phyloP scores from a whole-genome alignment of 2,888 invertebrate genomes.

The Thera britannica region DNA sequence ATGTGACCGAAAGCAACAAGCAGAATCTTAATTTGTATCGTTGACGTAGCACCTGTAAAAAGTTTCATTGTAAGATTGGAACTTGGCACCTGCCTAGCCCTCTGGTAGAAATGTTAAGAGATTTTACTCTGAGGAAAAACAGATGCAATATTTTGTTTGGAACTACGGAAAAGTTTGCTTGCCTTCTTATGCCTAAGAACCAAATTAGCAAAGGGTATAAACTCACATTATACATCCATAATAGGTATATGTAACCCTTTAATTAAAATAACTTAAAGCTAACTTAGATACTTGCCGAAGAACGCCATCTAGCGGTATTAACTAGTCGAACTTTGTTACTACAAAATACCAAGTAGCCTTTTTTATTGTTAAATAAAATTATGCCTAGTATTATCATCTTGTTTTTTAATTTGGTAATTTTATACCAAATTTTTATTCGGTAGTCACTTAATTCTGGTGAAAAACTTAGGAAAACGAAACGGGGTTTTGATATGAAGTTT shows the following conservation, averaged over 20 bases:
- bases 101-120: constrained; percentile 8
- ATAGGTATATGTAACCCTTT: no score
- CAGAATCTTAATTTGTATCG: constrained; percentile 57
- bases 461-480: no score
- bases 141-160: not conserved
- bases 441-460: no score
- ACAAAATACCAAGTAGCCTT: not conserved
- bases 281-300: not conserved
- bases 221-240: no score
- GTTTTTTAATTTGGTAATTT: not conserved
- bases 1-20: constrained; percentile 53
- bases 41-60: constrained; percentile 36
- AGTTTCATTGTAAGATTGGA: constrained; percentile 1
- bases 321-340: not conserved
- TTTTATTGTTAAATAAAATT: not conserved
- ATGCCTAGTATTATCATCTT: no score
- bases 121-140: not conserved
- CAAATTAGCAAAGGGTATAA: no score
- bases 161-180: not conserved
- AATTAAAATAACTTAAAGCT: not conserved
- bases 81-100: not conserved
- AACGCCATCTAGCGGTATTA: not conserved
- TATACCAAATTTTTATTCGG: no score
- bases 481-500: not conserved
- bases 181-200: no score